Evolutionary conservation across 2,888 invertebrate genomes (phyloP).

Genomic region (Polydesmus complanatus): DNA sequence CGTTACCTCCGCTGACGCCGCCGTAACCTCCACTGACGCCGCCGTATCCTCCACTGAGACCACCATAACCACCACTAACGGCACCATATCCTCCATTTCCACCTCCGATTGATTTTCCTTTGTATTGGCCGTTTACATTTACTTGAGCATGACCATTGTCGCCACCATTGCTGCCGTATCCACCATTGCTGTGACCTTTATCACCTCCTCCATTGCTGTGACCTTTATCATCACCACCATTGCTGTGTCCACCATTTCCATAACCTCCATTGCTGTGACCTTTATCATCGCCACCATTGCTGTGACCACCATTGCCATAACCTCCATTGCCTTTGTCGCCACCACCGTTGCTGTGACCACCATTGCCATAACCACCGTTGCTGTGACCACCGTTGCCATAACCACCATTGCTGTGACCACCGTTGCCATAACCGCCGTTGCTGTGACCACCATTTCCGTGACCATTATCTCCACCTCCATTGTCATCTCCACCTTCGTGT

Average conservation of each 20-base stretch:
- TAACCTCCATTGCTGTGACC: not conserved
- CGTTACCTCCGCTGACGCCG: not conserved
- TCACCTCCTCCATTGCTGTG: not conserved
- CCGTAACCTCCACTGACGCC: not conserved
- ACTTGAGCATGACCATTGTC: not conserved
- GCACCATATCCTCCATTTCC: constrained; percentile 2
- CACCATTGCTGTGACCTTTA: not conserved
- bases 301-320: not conserved
- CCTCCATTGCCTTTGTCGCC: not conserved
- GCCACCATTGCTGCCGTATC: not conserved
- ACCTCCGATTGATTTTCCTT: not conserved
- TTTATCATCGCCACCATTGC: constrained; percentile 1
- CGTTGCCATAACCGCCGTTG: not conserved
- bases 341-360: not conserved
- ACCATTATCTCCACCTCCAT: not conserved
- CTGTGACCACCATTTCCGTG: not conserved
- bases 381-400: not conserved
- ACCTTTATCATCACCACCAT: not conserved
- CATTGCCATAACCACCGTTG: not conserved
- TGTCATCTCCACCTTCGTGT: not conserved
- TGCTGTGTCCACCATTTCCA: not conserved
- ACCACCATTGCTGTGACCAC: not conserved
- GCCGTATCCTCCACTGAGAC: not conserved
- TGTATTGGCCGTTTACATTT: not conserved
- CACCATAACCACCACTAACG: not conserved